Base-by-base conservation (phyloP, 2,113 vertebrate species). In the Myanophis thanlyinensis region DNA sequence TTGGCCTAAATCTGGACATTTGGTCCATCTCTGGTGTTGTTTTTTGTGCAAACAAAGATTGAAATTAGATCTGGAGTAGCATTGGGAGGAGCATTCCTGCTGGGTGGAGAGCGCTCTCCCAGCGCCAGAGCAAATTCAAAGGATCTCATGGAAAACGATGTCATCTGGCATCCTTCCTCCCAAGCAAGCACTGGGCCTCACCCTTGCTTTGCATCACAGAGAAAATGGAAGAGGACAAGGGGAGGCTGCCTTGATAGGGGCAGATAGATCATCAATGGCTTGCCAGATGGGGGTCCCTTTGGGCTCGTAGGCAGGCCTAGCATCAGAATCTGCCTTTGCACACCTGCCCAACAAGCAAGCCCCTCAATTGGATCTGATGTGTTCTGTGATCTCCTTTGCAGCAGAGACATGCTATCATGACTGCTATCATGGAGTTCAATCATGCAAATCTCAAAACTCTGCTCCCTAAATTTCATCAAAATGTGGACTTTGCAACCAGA, bases 91-190 rank as follows among this genome's bases (percentile, higher is more conserved):
- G 87, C 18, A 4, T 95, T 95, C 95, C 95, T 54, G 91, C 96
- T 95, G 96, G 96, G 96, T 94, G 97, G 86, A 95, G 96, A 95
- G 93, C 18, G 3, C 15, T 90, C 12, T 84, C 86, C 40, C 22
- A 9, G 40, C 0, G 62, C 48, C 51, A 91, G 67, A 91, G 0
- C 56, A 22, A 52, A 90, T 94, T 22, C 94, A 94, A 85, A 27
- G n/a, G 12, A 90, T 15, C 94, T 89, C 91, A 6, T 1, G 62
- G 94, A 93, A 47, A 89, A 93, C 85, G 52, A 3, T 86, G 0
- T 30, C 5, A 2, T 85, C 15, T 56, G 92, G 1, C 52, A 30
- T n/a, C 94, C 90, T 89, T 94, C 85, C 93, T 94, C 52, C 0
- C 0, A 85, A 88, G 84, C 0, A 5, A 84, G 52, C 62, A 0